Percentiles rank a stretch among this genome's conserved stretches.
phyloP scores from a whole-genome alignment of 2,113 vertebrate genomes.

The Gobiocypris rarus region DNA sequence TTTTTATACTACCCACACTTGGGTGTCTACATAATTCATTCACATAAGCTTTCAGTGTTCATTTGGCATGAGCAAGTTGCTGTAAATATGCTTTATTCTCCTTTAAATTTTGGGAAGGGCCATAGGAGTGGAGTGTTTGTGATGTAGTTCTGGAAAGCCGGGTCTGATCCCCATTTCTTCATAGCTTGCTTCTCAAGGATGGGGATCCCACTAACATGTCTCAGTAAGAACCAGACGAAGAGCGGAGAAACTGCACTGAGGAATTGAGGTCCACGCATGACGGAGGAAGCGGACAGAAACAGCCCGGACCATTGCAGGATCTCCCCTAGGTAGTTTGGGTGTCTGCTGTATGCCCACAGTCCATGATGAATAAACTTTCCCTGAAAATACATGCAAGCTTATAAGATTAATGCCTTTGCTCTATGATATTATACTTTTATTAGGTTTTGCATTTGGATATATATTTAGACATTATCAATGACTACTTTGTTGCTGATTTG shows the following conservation, averaged over 20 bases:
- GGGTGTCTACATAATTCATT: not conserved
- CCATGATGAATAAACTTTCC: conserved; percentile 81
- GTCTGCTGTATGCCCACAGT: conserved; percentile 81
- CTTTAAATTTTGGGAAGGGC: conserved; percentile 69
- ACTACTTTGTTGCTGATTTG: no score
- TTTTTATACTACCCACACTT: not conserved
- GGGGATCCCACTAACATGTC: conserved; percentile 78
- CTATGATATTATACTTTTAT: not conserved
- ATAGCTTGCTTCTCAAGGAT: conserved; percentile 78
- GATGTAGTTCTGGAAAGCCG: conserved; percentile 73
- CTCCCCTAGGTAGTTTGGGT: conserved; percentile 83
- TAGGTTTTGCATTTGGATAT: no score
- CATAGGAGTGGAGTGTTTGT: conserved; percentile 79
- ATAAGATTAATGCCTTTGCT: not conserved
- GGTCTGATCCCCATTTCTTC: conserved; percentile 77
- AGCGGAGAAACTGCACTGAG: conserved; percentile 74
- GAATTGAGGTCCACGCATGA: conserved; percentile 75
- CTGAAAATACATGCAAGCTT: conserved; percentile 58
- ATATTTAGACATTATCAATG: no score
- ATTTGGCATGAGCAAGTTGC: not conserved
- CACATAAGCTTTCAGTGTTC: not conserved
- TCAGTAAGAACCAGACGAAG: conserved; percentile 80
- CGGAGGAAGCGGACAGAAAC: conserved; percentile 77
- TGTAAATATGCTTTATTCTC: conserved; percentile 11
- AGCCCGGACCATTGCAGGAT: conserved; percentile 83